These are phyloP conservation scores for Platypus cylindrus DNA, from an alignment of 2,888 invertebrate species.

Conservation along the genomic window DNA sequence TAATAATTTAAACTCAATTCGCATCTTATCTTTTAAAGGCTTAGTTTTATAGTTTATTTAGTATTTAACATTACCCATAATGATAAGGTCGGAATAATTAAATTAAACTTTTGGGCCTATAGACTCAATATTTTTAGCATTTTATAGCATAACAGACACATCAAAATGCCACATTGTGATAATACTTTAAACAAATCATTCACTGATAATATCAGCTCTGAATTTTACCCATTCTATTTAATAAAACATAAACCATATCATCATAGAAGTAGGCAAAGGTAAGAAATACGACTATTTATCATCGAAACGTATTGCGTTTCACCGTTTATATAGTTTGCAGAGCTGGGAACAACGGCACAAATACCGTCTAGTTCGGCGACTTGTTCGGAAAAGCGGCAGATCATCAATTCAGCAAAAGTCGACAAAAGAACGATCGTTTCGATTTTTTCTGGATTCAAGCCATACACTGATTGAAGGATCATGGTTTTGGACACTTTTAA, in stretches of 20 bases:
- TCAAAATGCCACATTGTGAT: too few relatives aligned
- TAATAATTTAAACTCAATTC: too few relatives aligned
- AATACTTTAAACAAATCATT: too few relatives aligned
- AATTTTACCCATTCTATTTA: conserved; percentile 18
- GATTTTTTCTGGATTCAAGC: conserved; percentile 40
- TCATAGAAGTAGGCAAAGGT: conserved; percentile 16
- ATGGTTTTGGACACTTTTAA: conserved; percentile 57
- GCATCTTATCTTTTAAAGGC: too few relatives aligned
- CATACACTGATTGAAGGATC: conserved; percentile 56
- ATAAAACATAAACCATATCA: conserved; percentile 12
- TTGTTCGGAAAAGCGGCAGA: conserved; percentile 25
- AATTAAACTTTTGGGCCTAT: too few relatives aligned
- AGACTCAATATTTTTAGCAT: too few relatives aligned
- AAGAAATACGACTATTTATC: conserved; percentile 4
- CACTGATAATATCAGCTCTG: too few relatives aligned
- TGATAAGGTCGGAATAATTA: too few relatives aligned
- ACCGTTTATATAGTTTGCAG: conserved; percentile 9
- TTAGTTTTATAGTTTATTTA: too few relatives aligned
- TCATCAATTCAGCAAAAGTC: conserved; percentile 22
- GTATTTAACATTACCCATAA: too few relatives aligned
- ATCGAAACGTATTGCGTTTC: background rate
- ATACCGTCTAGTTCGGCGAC: conserved; percentile 17
- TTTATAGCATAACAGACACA: too few relatives aligned
- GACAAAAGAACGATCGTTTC: conserved; percentile 13
- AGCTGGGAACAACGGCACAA: conserved; percentile 15